Evolutionary conservation across 1,140 invertebrate species (phyloP), one percentile per base, ranked within the genome.

Genomic region (Pteromalus puparum): DNA sequence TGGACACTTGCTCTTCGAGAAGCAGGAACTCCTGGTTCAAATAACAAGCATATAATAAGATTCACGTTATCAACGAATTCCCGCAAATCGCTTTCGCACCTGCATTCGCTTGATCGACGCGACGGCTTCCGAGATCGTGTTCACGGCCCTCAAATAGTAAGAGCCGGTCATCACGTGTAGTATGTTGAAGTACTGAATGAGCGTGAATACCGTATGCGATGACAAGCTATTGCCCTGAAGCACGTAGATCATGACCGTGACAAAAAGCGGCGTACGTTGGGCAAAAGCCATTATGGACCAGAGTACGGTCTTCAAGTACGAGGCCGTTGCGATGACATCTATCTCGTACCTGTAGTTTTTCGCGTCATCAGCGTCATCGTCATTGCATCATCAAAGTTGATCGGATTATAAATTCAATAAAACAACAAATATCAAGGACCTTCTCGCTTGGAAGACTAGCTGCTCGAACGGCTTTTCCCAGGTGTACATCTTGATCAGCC

Each of bases 401-500:
- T 4, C 3, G 48, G 15, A n/a, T n/a, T n/a, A n/a, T 46, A 46
- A 75, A 46, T 24, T 73, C 42, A 38, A 2, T 26, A 7, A 28
- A 65, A 34, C 6, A 48, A 34, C 6, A 34, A 34, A 86, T 86
- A 90, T 28, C n/a, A 21, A 28, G 6, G 10, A 86, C 85, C 82
- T 86, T 87, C 94, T 86, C n/a, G 91, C 90, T 1, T 84, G 61
- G 46, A 90, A 87, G 13, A 97, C 94, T 53, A 97, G 91, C 77
- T 94, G 93, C 0, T 95, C 95, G 90, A 97, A 97, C 0, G 96
- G 96, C 84, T 95, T 95, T 90, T 97, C 97, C 97, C 97, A 97
- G 0, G 96, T 95, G 89, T 97, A 97, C 97, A 98, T 97, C 92
- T 98, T 98, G 53, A 96, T 86, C 1, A 95, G 93, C 84, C 94